These are phyloP conservation scores for Sweltsa coloradensis DNA, from an alignment of 1,140 invertebrate genomes.

Conservation along the genomic window DNA sequence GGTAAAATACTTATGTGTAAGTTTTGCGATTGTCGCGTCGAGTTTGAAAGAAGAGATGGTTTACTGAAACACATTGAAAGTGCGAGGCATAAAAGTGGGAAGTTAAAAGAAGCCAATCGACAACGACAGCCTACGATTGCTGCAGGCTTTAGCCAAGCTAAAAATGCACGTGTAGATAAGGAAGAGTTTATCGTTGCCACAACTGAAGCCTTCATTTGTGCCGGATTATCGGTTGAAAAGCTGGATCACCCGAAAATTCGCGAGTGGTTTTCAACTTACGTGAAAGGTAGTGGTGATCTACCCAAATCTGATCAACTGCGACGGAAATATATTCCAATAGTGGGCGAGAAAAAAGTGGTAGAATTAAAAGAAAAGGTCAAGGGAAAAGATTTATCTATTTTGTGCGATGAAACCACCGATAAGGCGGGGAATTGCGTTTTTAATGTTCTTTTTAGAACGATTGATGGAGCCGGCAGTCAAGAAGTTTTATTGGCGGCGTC, in stretches of 20 bases:
- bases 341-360: background rate
- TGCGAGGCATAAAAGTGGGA: too few species aligned
- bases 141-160: too few species aligned
- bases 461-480: background rate
- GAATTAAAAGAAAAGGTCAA: background rate
- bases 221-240: background rate
- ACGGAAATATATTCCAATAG: background rate
- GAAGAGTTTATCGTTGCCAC: background rate
- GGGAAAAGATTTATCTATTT: background rate
- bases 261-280: background rate
- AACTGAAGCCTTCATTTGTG: background rate
- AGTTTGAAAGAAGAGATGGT: too few species aligned
- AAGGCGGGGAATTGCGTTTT: background rate
- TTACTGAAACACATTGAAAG: too few species aligned
- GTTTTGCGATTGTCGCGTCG: too few species aligned
- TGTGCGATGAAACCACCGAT: background rate
- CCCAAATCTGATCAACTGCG: background rate
- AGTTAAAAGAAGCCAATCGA: too few species aligned
- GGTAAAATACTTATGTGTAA: too few species aligned
- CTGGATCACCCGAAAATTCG: conserved; percentile 1
- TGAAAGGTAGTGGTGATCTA: conserved; percentile 3
- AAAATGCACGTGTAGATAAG: too few species aligned
- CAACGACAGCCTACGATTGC: too few species aligned
- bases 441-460: background rate
- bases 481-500: background rate